A percentile compares a stretch with the other conserved stretches of the same genome.
phyloP scores from a whole-genome alignment of 1,140 invertebrate species.

The Ceratina japonica region DNA sequence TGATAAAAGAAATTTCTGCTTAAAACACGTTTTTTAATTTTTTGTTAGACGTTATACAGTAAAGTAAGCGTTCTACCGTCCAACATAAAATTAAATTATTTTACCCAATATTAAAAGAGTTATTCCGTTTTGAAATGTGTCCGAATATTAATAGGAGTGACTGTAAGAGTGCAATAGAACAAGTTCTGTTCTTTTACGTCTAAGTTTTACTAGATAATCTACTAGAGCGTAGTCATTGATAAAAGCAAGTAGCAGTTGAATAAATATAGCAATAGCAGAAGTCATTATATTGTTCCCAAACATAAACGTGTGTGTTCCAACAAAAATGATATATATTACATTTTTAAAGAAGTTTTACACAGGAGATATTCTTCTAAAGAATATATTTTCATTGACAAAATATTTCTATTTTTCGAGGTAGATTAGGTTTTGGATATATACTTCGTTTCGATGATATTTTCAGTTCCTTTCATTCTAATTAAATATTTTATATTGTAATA shows the following conservation, averaged over 20 bases:
- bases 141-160: too few relatives aligned
- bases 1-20: too few relatives aligned
- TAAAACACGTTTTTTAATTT: too few relatives aligned
- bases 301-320: conserved; percentile 63
- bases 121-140: too few relatives aligned
- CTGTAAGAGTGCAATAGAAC: too few relatives aligned
- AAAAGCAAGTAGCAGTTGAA: conserved; percentile 27
- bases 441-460: conserved; percentile 39
- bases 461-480: conserved; percentile 12
- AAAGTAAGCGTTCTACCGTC: too few relatives aligned
- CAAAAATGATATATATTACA: conserved; percentile 31
- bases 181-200: too few relatives aligned
- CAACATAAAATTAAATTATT: too few relatives aligned
- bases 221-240: not conserved
- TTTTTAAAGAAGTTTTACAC: conserved; percentile 55
- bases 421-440: conserved; percentile 49
- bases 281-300: conserved; percentile 60
- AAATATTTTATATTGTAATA: conserved; percentile 15
- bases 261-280: conserved; percentile 62
- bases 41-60: too few relatives aligned
- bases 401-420: conserved; percentile 55
- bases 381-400: conserved; percentile 51
- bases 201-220: not conserved
- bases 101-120: too few relatives aligned
- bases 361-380: conserved; percentile 49